These are phyloP conservation scores for Mesodorylaimus sp. DNA, from an alignment of 2,888 invertebrate genomes.

Conservation along the genomic window DNA sequence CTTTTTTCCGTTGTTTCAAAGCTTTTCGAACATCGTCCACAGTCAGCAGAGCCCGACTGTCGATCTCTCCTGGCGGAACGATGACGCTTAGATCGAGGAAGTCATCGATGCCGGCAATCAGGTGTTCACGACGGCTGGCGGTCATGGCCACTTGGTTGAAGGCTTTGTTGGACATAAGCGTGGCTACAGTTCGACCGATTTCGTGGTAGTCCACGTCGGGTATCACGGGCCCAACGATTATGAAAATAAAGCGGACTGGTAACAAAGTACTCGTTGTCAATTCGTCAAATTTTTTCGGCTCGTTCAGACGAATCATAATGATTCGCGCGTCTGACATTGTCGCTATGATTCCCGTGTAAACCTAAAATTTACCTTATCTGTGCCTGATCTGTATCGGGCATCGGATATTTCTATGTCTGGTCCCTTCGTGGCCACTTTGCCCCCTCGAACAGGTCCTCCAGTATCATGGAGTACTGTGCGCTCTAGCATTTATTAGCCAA, in stretches of 20 bases:
- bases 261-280: conserved; percentile 42
- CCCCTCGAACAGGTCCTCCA: no score
- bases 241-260: conserved; percentile 77
- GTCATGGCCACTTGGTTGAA: conserved; percentile 67
- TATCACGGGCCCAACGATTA: conserved; percentile 61
- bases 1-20: background rate
- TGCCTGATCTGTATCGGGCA: no score
- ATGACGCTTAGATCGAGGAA: conserved; percentile 88
- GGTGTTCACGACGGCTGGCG: conserved; percentile 62
- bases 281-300: conserved; percentile 25
- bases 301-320: conserved; percentile 68
- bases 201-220: conserved; percentile 80
- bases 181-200: conserved; percentile 79
- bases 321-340: conserved; percentile 65
- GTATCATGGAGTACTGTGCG: no score
- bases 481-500: no score
- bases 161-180: conserved; percentile 71
- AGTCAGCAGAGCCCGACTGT: background rate
- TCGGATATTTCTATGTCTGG: no score
- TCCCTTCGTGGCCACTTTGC: no score
- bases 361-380: background rate
- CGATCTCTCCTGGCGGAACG: conserved; percentile 52
- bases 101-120: conserved; percentile 81
- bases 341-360: conserved; percentile 38
- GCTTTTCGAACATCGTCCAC: background rate